Evolutionary conservation across 2,888 invertebrate genomes (phyloP).

Genomic region (Lottia gigantea): DNA sequence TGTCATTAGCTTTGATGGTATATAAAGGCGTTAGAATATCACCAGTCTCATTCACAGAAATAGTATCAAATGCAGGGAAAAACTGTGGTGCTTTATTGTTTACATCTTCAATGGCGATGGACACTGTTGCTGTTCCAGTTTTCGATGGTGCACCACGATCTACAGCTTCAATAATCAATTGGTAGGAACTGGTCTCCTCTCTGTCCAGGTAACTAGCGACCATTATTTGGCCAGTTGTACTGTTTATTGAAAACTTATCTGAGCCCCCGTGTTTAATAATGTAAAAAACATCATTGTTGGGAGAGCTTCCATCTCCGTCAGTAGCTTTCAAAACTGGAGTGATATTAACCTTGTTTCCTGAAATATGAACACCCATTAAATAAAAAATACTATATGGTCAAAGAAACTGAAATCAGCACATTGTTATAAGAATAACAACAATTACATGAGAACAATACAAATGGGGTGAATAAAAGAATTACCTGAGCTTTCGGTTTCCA

Average conservation of each 20-base stretch:
- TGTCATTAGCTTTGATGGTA: conserved; percentile 72
- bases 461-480: conserved; percentile 27
- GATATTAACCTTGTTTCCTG: conserved; percentile 39
- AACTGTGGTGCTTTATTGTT: conserved; percentile 90
- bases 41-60: conserved; percentile 22
- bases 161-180: conserved; percentile 53
- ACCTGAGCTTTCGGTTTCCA: conserved; percentile 85
- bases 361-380: not conserved
- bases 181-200: conserved; percentile 70
- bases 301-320: conserved; percentile 53
- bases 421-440: no score
- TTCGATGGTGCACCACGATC: conserved; percentile 51
- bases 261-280: conserved; percentile 89
- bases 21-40: conserved; percentile 70
- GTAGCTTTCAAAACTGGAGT: conserved; percentile 38
- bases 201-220: conserved; percentile 87
- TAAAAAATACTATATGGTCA: no score
- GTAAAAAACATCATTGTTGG: conserved; percentile 90
- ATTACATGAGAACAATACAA: no score
- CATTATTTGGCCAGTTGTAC: conserved; percentile 84
- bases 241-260: conserved; percentile 92
- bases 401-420: no score
- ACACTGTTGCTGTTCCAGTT: conserved; percentile 42
- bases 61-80: not conserved
- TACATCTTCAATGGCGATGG: conserved; percentile 86